A percentile compares a stretch with the other conserved stretches of the same genome.
Evolutionary conservation across 2,888 invertebrate species (phyloP).

Genomic region (Fragum fragum): DNA sequence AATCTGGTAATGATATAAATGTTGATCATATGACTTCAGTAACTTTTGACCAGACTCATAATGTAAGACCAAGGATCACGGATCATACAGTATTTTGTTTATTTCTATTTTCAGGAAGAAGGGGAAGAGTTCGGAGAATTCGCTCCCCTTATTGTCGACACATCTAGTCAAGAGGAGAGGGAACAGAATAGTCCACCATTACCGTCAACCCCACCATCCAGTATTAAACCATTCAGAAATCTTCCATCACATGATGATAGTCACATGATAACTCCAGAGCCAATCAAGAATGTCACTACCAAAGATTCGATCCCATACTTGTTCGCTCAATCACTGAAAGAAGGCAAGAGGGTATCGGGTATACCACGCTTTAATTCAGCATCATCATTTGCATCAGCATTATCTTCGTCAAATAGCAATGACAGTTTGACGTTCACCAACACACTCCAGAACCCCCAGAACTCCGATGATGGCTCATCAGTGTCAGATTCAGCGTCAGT

Average conservation of each 20-base stretch:
- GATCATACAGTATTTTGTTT: neutral
- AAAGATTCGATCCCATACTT: conserved; percentile 1
- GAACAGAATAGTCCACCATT: neutral
- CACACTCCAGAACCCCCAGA: conserved; percentile 20
- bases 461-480: conserved; percentile 26
- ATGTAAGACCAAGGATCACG: too few relatives aligned
- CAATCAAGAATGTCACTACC: conserved; percentile 35
- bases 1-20: too few relatives aligned
- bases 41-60: too few relatives aligned
- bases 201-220: conserved; percentile 45
- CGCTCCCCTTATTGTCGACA: conserved; percentile 73
- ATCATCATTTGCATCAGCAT: conserved; percentile 25
- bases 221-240: conserved; percentile 52
- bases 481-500: conserved; percentile 13
- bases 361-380: conserved; percentile 13
- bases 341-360: neutral
- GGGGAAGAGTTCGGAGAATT: conserved; percentile 70
- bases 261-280: conserved; percentile 36
- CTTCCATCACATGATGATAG: conserved; percentile 28
- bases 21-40: too few relatives aligned
- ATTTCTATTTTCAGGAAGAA: conserved; percentile 50
- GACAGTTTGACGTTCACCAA: conserved; percentile 44
- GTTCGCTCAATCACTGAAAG: neutral
- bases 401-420: conserved; percentile 29
- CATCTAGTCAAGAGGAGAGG: conserved; percentile 37